A percentile compares a stretch with the other conserved stretches of the same genome.
phyloP scores from a whole-genome alignment of 2,113 vertebrate genomes.

The Ameiurus melas region DNA sequence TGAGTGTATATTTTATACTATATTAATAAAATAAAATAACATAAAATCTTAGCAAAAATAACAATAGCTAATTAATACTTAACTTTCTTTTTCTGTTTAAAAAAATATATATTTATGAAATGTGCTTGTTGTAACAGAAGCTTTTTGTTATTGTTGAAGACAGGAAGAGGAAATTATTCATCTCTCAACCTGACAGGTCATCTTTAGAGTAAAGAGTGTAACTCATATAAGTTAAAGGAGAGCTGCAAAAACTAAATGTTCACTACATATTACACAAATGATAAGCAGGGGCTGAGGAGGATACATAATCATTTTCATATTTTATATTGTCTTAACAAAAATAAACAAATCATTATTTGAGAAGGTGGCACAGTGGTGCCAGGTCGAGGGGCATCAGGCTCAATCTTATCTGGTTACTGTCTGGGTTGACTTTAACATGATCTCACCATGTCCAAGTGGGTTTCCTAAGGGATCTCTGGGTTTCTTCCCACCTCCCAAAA shows the following conservation, averaged over 20 bases:
- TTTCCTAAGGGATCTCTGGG: no score
- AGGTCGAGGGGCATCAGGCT: not conserved
- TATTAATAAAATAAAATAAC: no score
- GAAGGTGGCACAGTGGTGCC: not conserved
- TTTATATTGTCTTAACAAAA: not conserved
- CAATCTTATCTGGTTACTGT: not conserved
- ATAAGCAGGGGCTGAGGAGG: not conserved
- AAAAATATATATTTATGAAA: no score
- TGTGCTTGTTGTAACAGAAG: not conserved
- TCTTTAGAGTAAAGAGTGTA: not conserved
- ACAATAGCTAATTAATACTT: not conserved
- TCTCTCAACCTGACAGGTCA: not conserved
- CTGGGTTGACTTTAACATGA: no score
- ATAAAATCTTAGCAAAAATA: not conserved
- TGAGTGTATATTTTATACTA: no score
- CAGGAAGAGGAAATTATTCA: not conserved
- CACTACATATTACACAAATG: not conserved
- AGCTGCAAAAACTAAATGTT: not conserved
- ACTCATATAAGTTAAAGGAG: not conserved
- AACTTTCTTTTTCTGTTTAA: not conserved
- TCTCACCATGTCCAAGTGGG: no score
- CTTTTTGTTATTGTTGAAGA: not conserved
- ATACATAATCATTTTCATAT: not conserved
- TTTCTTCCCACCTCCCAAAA: no score
- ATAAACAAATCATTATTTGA: not conserved